phyloP scores from a whole-genome alignment of 2,797 vertebrate species.

The Pampus argenteus region DNA sequence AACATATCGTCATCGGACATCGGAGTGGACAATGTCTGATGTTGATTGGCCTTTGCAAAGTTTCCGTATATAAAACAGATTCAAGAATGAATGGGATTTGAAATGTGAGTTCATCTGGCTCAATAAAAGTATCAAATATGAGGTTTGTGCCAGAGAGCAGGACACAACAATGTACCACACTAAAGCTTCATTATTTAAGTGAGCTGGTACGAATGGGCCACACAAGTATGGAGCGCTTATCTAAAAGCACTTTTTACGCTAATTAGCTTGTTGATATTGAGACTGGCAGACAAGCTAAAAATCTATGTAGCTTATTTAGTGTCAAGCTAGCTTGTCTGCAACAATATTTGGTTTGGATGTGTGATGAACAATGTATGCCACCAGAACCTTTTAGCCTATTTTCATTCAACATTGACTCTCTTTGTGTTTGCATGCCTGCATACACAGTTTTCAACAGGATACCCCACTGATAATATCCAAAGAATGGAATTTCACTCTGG shows the following conservation, averaged over 20 bases:
- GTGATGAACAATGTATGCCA: constrained; percentile 1
- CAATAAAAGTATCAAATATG: constrained; percentile 11
- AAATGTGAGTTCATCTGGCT: constrained; percentile 30
- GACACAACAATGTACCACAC: background rate
- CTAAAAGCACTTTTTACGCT: background rate
- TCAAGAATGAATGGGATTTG: constrained; percentile 4
- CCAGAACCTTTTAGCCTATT: background rate
- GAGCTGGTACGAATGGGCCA: constrained; percentile 4
- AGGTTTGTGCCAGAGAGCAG: constrained; percentile 27
- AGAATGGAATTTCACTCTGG: constrained; percentile 38
- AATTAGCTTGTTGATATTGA: background rate
- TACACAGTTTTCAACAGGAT: constrained; percentile 39
- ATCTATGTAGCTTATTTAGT: background rate
- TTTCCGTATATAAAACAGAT: constrained; percentile 13
- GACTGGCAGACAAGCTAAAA: background rate
- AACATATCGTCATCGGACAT: background rate
- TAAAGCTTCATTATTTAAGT: constrained; percentile 7
- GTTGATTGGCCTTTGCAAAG: background rate
- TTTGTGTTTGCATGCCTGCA: constrained; percentile 24
- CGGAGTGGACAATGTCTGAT: background rate
- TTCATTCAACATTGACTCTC: constrained; percentile 2
- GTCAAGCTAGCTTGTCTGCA: background rate
- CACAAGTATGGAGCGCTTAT: constrained; percentile 1
- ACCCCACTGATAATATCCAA: constrained; percentile 21
- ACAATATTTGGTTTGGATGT: constrained; percentile 48